A percentile compares a stretch with the other conserved stretches of the same genome.
phyloP scores from a whole-genome alignment of 2,797 vertebrate genomes.

The Lerista edwardsae region DNA sequence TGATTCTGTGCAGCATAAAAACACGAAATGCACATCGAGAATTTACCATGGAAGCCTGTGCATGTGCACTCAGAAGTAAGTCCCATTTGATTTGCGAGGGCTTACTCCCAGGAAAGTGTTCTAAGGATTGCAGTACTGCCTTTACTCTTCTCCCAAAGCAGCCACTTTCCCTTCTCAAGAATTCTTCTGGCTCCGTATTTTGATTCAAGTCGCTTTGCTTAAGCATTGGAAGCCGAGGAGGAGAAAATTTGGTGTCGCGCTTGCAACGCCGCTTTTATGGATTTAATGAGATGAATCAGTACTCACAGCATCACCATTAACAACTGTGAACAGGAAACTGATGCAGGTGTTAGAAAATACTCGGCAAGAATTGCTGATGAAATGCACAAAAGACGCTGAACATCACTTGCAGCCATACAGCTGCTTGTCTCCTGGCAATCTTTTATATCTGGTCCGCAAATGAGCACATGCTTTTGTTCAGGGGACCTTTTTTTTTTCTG shows the following conservation, averaged over 20 bases:
- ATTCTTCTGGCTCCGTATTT: not conserved
- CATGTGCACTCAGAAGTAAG: no score
- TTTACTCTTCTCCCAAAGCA: slow-evolving; percentile 24
- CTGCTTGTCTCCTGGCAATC: slow-evolving; percentile 66
- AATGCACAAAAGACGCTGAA: slow-evolving; percentile 61
- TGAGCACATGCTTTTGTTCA: slow-evolving; percentile 60
- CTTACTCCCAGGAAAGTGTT: no score
- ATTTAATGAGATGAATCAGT: slow-evolving; percentile 54
- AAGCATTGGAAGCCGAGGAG: slow-evolving; percentile 10
- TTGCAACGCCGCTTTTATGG: not conserved
- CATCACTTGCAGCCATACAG: slow-evolving; percentile 60
- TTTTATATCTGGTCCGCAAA: slow-evolving; percentile 59
- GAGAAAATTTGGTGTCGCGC: not conserved
- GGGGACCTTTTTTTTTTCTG: slow-evolving; percentile 33
- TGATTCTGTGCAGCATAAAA: not conserved
- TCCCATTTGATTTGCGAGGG: no score
- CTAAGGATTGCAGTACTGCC: not conserved
- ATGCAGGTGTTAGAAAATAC: slow-evolving; percentile 70
- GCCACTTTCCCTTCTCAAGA: slow-evolving; percentile 3
- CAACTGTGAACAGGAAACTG: slow-evolving; percentile 1
- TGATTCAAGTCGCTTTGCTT: slow-evolving; percentile 10
- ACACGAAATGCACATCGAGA: not conserved
- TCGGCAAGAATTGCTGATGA: slow-evolving; percentile 58
- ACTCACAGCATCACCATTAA: slow-evolving; percentile 38
- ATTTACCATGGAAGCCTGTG: no score